Base-by-base conservation (phyloP, 2,888 invertebrate genomes). In the Andrena flavipes region DNA sequence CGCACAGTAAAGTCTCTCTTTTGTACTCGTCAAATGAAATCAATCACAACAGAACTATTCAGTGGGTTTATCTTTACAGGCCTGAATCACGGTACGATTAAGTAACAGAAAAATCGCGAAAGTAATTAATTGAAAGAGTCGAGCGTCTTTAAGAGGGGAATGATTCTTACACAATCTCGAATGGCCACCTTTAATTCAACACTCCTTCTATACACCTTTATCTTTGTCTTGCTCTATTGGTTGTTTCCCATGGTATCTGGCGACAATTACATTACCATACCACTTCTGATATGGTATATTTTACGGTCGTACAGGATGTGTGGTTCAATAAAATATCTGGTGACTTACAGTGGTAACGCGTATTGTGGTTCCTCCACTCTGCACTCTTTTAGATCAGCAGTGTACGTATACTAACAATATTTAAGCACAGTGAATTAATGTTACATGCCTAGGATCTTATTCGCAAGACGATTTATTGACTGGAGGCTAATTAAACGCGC, bases 311-410 rank as follows among this genome's bases (percentile, higher is more conserved):
- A 68, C 48, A 81, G 74, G 76, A 70, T 79, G 76, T 77, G 35
- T 80, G 84, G 75, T 86, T 83, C 88, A 89, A 84, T 86, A 74
- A 87, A 84, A 83, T 76, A 71, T 90, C 77, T 90, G 77, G 86
- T 90, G 88, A 87, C 87, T 91, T 90, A 82, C 90, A 91, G 90
- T 91, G 89, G 89, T 91, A 87, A 89, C 91, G 86, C 90, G 86
- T 90, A 87, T 90, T 88, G 87, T 88, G 90, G 88, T 92, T 90
- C 91, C 91, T 90, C 91, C 92, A 89, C 89, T 92, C 87, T 90
- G 90, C 92, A 91, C 92, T 89, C 84, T 91, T 87, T 91, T 91
- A 87, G 88, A 91, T 88, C 89, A 88, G 79, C 89, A 89, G 85
- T 90, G 92, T 92, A 92, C 89, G 91, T 91, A 91, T 89, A 90